phyloP scores from a whole-genome alignment of 2,113 vertebrate species.

The Acanthochromis polyacanthus region DNA sequence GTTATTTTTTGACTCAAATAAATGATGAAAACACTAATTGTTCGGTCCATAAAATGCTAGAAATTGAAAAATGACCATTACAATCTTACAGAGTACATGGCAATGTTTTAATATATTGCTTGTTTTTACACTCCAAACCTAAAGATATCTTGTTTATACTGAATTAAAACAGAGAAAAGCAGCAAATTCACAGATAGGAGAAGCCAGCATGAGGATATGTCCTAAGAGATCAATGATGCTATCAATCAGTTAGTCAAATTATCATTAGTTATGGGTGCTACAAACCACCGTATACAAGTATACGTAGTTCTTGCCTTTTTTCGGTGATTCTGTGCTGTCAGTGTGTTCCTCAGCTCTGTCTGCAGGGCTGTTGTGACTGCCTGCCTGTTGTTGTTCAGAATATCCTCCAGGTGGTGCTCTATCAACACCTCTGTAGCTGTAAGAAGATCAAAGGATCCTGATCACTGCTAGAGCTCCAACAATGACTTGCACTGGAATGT shows the following conservation, averaged over 20 bases:
- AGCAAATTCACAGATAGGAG: neutral
- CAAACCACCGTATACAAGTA: neutral
- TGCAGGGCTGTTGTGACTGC: constrained; percentile 69
- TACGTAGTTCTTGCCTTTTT: constrained; percentile 64
- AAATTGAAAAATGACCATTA: too few species aligned
- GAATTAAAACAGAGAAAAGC: too few species aligned
- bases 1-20: too few species aligned
- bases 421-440: constrained; percentile 78
- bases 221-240: too few species aligned
- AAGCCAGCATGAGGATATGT: too few species aligned
- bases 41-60: too few species aligned
- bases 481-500: neutral
- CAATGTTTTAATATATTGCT: too few species aligned
- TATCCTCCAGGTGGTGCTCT: constrained; percentile 80
- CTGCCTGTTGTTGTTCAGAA: constrained; percentile 80
- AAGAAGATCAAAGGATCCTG: neutral
- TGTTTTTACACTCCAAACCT: too few species aligned
- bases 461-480: neutral
- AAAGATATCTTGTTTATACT: too few species aligned
- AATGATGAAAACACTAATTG: neutral
- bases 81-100: too few species aligned
- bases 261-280: neutral
- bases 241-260: neutral
- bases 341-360: constrained; percentile 68
- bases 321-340: constrained; percentile 65